Conservation (phyloP, 2,888 invertebrate genomes). For the Drosophila falleni region DNA sequence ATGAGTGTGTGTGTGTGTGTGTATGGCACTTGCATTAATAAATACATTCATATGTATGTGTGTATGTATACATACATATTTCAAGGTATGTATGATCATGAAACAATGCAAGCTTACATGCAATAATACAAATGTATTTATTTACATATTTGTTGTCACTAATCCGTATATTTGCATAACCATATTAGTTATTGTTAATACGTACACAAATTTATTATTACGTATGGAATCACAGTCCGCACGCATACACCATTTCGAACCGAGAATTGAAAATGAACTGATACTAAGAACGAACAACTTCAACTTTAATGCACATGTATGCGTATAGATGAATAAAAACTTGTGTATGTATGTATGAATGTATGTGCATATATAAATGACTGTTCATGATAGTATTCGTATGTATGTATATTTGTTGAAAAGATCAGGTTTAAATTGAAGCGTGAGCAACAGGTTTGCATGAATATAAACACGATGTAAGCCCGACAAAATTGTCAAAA, state of each 20-base stretch:
- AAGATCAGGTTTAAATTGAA: constrained; percentile 54
- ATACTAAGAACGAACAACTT: constrained; percentile 61
- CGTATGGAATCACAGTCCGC: constrained; percentile 48
- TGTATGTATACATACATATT: constrained; percentile 8
- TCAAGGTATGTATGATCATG: constrained; percentile 12
- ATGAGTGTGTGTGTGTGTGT: constrained; percentile 3
- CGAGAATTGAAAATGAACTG: constrained; percentile 60
- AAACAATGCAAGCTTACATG: constrained; percentile 22
- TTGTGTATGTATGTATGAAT: constrained; percentile 26
- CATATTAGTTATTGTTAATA: constrained; percentile 20
- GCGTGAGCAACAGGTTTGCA: constrained; percentile 61
- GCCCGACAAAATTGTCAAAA: constrained; percentile 49
- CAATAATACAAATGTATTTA: constrained; percentile 5
- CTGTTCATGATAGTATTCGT: background rate
- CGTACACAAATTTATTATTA: constrained; percentile 32
- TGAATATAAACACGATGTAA: constrained; percentile 50
- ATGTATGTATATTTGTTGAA: constrained; percentile 38
- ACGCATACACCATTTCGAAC: constrained; percentile 58
- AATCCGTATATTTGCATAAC: constrained; percentile 11
- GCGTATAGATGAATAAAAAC: constrained; percentile 24
- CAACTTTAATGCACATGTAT: constrained; percentile 48
- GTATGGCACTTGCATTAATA: constrained; percentile 33
- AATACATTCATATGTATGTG: constrained; percentile 12
- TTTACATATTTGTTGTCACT: constrained; percentile 18
- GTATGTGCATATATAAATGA: constrained; percentile 18